Evolutionary conservation across 53 echinoderm and acorn worm species (phyloP), one percentile per base, ranked within the genome.

Genomic region (Holothuria leucospilota): DNA sequence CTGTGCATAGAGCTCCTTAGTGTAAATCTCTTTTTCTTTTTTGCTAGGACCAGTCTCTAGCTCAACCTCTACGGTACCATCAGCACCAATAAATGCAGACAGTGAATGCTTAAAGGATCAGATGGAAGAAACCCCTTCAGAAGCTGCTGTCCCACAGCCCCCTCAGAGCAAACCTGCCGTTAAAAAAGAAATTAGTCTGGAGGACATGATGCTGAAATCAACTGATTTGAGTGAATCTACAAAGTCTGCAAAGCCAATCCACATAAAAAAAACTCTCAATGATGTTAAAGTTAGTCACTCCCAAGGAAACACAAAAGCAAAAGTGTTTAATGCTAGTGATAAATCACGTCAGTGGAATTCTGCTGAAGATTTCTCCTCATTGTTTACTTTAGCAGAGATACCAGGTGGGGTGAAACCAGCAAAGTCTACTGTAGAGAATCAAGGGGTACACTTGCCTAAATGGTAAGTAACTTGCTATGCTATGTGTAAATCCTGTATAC

Each of bases 201-300:
- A 98, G 79, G 89, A 86, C 70, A 93, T 97, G 93, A 92, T 98
- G 98, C 72, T 91, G 71, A 81, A 80, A 49, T 91, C 95, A 16
- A 90, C 98, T 20, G 90, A 95, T 59, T 68, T 95, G 59, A 88
- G 83, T 42, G 87, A 87, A 38, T 63, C 92, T 21, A 68, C 90
- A 25, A 90, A 93, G 61, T 59, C 79, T 56, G 85, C 86, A 5
- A 87, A 90, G 30, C 59, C 69, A 6, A 90, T 90, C 71, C 86
- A 93, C 39, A 83, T 86, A 40, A 93, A 93, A 75, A 87, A 86
- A 39, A 71, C 90, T 21, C 69, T 93, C 1, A 93, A 90, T 42
- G 85, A 87, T 28, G 90, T 87, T 2, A 86, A 90, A 62, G 69
- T 38, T 64, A 77, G 78, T 51, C 65, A 67, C 30, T 24, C 25